phyloP scores from a whole-genome alignment of 2,113 vertebrate species.

The Pitta sordida region DNA sequence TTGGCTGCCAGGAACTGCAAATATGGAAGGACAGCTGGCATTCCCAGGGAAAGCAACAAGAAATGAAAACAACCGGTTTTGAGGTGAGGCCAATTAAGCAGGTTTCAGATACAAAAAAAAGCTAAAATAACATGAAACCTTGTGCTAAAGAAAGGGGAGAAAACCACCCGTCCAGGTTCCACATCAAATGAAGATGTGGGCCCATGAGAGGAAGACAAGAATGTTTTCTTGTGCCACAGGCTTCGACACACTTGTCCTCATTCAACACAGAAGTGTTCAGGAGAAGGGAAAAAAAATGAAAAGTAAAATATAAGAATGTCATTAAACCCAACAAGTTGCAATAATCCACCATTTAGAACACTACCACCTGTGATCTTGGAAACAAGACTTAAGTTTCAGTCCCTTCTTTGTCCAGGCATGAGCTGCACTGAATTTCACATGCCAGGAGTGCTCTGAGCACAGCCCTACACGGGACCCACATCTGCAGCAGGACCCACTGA shows the following conservation, averaged over 20 bases:
- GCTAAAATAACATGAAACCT: not conserved
- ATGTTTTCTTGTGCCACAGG: not conserved
- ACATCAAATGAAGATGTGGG: rapidly evolving
- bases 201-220: not conserved
- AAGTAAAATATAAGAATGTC: not conserved
- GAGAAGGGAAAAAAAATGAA: not conserved
- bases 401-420: not conserved
- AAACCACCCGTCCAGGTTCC: not conserved
- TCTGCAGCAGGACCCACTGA: not conserved
- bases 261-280: not conserved
- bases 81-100: not conserved
- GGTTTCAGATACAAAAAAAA: not conserved
- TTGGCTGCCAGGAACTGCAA: not conserved
- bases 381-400: not conserved
- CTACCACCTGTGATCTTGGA: not conserved
- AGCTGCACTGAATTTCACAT: not conserved
- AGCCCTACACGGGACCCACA: not conserved
- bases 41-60: not conserved
- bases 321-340: not conserved
- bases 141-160: not conserved
- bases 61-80: not conserved
- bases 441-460: not conserved
- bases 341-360: not conserved
- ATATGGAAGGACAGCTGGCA: not conserved
- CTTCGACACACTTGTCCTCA: not conserved